A percentile compares a stretch with the other conserved stretches of the same genome.
Conservation (phyloP, 1,140 invertebrate genomes). For the Ceratoteleas bidentatus region DNA sequence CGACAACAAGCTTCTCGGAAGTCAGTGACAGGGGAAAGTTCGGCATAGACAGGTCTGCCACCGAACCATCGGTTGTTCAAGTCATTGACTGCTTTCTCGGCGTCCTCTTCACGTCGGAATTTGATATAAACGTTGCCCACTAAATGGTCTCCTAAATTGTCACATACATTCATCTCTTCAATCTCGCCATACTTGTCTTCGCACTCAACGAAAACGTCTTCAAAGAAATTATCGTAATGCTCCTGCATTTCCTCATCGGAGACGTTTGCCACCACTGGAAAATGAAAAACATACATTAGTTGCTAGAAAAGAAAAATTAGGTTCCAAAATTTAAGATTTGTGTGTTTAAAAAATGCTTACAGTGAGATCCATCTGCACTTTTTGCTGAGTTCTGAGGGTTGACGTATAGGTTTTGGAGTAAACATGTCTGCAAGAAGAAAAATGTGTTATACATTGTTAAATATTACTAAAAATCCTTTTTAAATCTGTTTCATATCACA, state of each 20-base stretch:
- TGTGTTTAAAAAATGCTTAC: too few relatives aligned
- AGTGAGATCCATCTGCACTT: conserved; percentile 95
- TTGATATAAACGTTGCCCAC: conserved; percentile 99
- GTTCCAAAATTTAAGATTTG: too few relatives aligned
- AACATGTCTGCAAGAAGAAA: conserved; percentile 89
- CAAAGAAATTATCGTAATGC: conserved; percentile 99
- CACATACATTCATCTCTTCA: conserved; percentile 99
- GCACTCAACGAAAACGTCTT: conserved; percentile 99
- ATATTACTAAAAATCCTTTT: conserved; percentile 3
- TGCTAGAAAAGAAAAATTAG: conserved; percentile 8
- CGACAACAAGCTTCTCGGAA: conserved; percentile 99
- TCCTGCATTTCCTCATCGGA: conserved; percentile 99
- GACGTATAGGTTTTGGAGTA: conserved; percentile 98
- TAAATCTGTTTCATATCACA: too few relatives aligned
- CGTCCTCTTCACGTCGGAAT: conserved; percentile 99
- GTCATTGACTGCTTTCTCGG: conserved; percentile 97
- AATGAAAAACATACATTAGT: conserved; percentile 6
- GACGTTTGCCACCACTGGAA: conserved; percentile 91
- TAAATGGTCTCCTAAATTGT: conserved; percentile 98
- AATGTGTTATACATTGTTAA: conserved; percentile 8
- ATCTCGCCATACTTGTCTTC: conserved; percentile 99
- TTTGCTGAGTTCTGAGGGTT: conserved; percentile 99
- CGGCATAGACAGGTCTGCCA: conserved; percentile 98
- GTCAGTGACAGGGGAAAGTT: conserved; percentile 98
- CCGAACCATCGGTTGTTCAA: conserved; percentile 99